These are phyloP conservation scores for Baronia brevicornis DNA, from an alignment of 2,888 invertebrate species.

Conservation along the genomic window DNA sequence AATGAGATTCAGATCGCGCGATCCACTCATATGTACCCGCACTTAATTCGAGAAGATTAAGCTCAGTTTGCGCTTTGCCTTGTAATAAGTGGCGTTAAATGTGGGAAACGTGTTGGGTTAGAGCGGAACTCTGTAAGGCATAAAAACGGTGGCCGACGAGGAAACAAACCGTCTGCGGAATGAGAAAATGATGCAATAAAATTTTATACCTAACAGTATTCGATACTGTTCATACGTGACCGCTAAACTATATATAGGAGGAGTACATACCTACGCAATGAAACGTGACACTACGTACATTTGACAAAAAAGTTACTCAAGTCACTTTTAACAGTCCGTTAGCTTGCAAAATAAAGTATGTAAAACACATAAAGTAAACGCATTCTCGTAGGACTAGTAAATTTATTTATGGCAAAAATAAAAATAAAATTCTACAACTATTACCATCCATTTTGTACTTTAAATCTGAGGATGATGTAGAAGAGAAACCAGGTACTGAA, in stretches of 20 bases:
- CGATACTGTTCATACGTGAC: conserved; percentile 15
- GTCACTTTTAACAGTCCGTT: no score
- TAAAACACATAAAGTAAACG: no score
- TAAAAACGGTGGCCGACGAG: conserved; percentile 14
- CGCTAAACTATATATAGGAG: conserved; percentile 6
- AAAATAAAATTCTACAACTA: neutral
- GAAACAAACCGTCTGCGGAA: conserved; percentile 25
- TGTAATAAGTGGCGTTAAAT: conserved; percentile 13
- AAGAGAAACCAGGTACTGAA: no score
- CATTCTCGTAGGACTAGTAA: no score
- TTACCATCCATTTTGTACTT: neutral
- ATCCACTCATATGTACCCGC: conserved; percentile 14
- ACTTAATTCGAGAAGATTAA: conserved; percentile 14
- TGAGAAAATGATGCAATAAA: conserved; percentile 29
- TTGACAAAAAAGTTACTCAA: no score
- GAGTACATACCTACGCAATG: no score
- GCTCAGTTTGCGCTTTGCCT: conserved; percentile 15
- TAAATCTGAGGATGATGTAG: conserved; percentile 2
- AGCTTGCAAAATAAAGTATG: no score
- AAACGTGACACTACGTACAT: no score
- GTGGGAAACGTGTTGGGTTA: conserved; percentile 13
- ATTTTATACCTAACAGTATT: conserved; percentile 27
- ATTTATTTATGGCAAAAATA: no score
- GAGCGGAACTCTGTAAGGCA: conserved; percentile 10
- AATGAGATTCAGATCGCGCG: conserved; percentile 13